Evolutionary conservation across 2,888 invertebrate species (phyloP), one percentile per base, ranked within the genome.

Genomic region (Dexiosoma caninum): DNA sequence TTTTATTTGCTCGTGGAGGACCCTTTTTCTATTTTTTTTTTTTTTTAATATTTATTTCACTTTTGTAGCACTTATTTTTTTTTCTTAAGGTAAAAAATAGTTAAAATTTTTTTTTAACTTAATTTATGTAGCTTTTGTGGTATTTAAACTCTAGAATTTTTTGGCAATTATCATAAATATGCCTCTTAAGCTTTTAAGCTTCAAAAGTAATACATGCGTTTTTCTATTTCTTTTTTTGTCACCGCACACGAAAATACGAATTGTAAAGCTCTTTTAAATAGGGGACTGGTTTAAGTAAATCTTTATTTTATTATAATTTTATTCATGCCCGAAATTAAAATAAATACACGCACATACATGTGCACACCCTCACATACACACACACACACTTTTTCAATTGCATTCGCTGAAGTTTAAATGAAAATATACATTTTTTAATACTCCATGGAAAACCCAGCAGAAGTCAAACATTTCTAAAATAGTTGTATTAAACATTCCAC

Each of bases 281-380:
- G 30, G n/a, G 16, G 62, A 62, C 30, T 75, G 72, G 81, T 72
- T 72, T 69, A 81, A 78, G 64, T 62, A 74, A 81, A 81, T 71
- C 80, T 66, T 59, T 71, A 57, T 76, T 77, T 77, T 74, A 77
- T 81, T 70, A 53, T 72, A 69, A 81, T 77, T 81, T 81, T 81
- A 81, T 77, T 77, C 81, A 81, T 64, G 81, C 16, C 35, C 62
- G 37, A 74, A 69, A 71, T 72, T 72, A 57, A 81, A 30, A 64
- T 57, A 53, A 44, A 46, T 53, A 42, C 32, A 46, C 75, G 55
- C 51, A 69, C 62, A 59, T 75, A 12, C 27, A 27, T 6, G 6
- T 5, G 6, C 27, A 27, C 27, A 27, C 27, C 6, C 27, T 27
- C 27, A 27, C 4, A 6, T 49, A 32, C 12, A 46, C n/a, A n/a